A percentile compares a stretch with the other conserved stretches of the same genome.
Evolutionary conservation across 23 tunicate species (phyloP).

Genomic region (Trididemnum clinides): DNA sequence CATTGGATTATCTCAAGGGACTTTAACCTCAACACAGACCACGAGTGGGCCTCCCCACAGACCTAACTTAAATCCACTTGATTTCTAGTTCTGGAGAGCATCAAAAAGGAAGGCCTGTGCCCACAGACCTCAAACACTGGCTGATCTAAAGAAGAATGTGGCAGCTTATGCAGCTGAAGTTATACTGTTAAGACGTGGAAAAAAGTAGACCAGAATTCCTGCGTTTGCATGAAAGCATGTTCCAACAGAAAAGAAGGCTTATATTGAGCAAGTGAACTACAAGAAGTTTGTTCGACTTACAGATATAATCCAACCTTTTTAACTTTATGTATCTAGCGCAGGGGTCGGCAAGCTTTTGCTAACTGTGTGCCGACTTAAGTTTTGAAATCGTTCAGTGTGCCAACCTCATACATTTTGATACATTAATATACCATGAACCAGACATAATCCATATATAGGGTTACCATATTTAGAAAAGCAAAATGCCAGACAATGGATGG

Average conservation of each 20-base stretch:
- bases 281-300: not conserved
- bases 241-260: conserved; percentile 12
- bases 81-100: conserved; percentile 25
- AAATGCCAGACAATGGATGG: too few relatives aligned
- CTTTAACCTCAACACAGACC: conserved; percentile 29
- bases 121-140: conserved; percentile 23
- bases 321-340: not conserved
- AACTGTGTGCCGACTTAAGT: too few relatives aligned
- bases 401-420: too few relatives aligned
- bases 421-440: too few relatives aligned
- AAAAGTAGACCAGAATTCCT: conserved; percentile 21
- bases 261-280: conserved; percentile 1
- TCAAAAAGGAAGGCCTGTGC: not conserved
- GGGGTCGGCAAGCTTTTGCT: too few relatives aligned
- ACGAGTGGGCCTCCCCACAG: conserved; percentile 28
- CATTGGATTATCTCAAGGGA: too few relatives aligned
- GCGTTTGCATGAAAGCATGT: conserved; percentile 6
- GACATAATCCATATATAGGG: too few relatives aligned
- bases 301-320: conserved; percentile 2
- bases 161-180: conserved; percentile 9
- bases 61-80: conserved; percentile 11
- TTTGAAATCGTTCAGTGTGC: too few relatives aligned
- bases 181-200: not conserved
- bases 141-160: conserved; percentile 23
- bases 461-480: too few relatives aligned